Evolutionary conservation across 2,113 vertebrate species (phyloP).

Genomic region (Trogon surrucura): DNA sequence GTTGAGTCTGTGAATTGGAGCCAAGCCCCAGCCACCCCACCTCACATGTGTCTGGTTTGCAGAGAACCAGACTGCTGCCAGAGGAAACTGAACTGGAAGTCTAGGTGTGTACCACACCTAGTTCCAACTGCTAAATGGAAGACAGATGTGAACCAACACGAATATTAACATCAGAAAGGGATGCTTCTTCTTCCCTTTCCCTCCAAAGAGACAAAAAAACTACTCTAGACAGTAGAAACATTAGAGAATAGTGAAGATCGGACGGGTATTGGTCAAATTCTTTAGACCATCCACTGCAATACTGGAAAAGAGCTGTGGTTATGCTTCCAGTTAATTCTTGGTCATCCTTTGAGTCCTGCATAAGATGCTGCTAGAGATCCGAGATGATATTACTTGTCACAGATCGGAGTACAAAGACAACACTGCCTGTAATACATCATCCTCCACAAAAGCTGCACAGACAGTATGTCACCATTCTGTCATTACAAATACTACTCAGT

Average conservation of each 20-base stretch:
- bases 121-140: not conserved
- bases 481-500: not conserved
- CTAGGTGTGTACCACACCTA: not conserved
- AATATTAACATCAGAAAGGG: not conserved
- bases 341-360: not conserved
- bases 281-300: not conserved
- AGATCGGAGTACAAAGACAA: not conserved
- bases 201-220: not conserved
- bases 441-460: not conserved
- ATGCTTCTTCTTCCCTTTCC: not conserved
- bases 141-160: not conserved
- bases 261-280: not conserved
- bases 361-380: not conserved
- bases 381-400: not conserved
- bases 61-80: not conserved
- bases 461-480: not conserved
- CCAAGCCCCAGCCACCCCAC: rapidly evolving
- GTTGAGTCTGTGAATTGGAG: not conserved
- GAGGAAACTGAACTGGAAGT: not conserved
- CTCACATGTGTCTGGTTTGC: not conserved
- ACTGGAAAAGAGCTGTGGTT: not conserved
- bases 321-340: not conserved
- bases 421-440: not conserved
- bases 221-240: not conserved
- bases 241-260: not conserved